Evolutionary conservation across 37 sponge, comb jelly and placozoan species (phyloP), one percentile per base, ranked within the genome.

Genomic region (Diacarnus erythraeanus): DNA sequence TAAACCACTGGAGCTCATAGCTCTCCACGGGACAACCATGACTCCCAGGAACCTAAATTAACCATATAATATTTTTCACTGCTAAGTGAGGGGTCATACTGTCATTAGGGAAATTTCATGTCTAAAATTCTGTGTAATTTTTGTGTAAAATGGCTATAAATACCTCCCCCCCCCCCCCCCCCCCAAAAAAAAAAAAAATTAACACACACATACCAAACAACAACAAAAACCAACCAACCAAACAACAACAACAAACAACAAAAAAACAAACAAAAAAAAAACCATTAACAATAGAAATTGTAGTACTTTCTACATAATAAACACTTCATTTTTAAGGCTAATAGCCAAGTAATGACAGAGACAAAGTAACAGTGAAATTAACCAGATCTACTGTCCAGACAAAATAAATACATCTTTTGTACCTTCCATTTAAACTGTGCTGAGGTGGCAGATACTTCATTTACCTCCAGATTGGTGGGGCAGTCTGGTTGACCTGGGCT

Each of bases 391-490:
- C n/a, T n/a, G n/a, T n/a, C n/a, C n/a, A n/a, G n/a, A n/a, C n/a
- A n/a, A n/a, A n/a, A n/a, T n/a, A n/a, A n/a, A n/a, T n/a, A n/a
- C n/a, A n/a, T n/a, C n/a, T n/a, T n/a, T 8, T 42, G 15, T 20
- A 90, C 91, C 91, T 81, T 71, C 86, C 86, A 85, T 5, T 72
- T 63, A 38, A 90, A 27, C 20, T 63, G 63, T 38, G 69, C 75
- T 12, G 74, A 68, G 34, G 57, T 63, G 21, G 91, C 82, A 18
- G 77, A 57, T 17, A 64, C 56, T 22, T 3, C 56, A 25, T 34
- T 25, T 27, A 79, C 42, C n/a, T 42, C 69, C 22, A 77, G 56
- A 3, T 35, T 1, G 25, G 27, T 5, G 0, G 91, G 91, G 20
- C 78, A 37, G 36, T 75, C 82, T 31, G 91, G 91, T n/a, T 21